Evolutionary conservation across 1,140 invertebrate genomes (phyloP).

Genomic region (Rhynchophorus ferrugineus): DNA sequence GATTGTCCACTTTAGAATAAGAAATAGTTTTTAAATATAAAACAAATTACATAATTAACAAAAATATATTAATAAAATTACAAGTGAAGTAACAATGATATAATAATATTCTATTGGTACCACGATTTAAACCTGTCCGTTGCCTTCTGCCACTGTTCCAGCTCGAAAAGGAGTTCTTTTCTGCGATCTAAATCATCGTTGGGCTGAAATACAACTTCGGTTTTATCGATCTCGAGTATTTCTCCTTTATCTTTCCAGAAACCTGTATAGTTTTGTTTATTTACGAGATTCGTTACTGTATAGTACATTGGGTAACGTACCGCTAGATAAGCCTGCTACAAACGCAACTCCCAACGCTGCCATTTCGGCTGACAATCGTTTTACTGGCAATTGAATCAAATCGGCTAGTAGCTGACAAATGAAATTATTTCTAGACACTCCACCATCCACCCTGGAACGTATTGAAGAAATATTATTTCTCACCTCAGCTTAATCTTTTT

Average conservation of each 20-base stretch:
- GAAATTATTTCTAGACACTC: constrained; percentile 87
- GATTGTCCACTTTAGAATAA: too few relatives aligned
- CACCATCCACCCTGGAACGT: constrained; percentile 76
- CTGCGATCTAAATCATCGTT: constrained; percentile 17
- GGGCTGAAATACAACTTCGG: constrained; percentile 56
- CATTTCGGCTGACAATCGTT: constrained; percentile 65
- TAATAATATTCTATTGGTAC: constrained; percentile 14
- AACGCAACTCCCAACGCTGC: constrained; percentile 73
- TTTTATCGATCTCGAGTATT: constrained; percentile 45
- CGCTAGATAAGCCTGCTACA: constrained; percentile 69
- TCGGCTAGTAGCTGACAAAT: constrained; percentile 81
- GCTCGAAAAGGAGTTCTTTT: constrained; percentile 7
- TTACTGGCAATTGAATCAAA: constrained; percentile 63
- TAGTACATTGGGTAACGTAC: too few relatives aligned
- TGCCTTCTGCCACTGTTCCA: constrained; percentile 26
- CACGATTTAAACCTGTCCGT: constrained; percentile 29
- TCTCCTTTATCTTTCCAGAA: constrained; percentile 67
- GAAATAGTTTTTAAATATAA: too few relatives aligned
- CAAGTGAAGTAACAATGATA: neutral
- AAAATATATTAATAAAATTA: neutral
- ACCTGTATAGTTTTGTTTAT: constrained; percentile 41
- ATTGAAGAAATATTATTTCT: neutral
- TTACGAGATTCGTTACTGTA: too few relatives aligned
- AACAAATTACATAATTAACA: neutral
- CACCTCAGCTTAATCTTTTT: too few relatives aligned